Conservation (phyloP, 2,113 vertebrate genomes). For the Odobenus rosmarus region DNA sequence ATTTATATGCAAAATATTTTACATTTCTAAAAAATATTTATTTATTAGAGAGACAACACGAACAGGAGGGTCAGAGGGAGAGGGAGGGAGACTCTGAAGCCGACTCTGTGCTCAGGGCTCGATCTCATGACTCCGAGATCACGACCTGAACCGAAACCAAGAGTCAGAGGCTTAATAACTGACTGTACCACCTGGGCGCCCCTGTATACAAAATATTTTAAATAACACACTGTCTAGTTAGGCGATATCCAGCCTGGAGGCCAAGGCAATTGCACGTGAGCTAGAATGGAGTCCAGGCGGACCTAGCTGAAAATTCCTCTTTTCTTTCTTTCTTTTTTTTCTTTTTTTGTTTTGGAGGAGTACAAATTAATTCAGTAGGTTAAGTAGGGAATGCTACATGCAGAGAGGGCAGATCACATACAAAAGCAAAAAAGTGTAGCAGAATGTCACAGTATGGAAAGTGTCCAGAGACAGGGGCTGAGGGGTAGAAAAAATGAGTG, state of each 20-base stretch:
- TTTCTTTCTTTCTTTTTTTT: background rate
- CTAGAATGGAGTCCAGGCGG: background rate
- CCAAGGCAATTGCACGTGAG: background rate
- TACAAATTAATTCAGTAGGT: background rate
- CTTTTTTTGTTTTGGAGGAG: background rate
- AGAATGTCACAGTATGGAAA: background rate
- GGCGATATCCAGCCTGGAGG: conserved; percentile 47
- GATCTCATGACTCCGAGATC: background rate
- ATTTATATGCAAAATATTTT: conserved; percentile 17
- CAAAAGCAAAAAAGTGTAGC: background rate
- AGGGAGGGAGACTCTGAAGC: background rate
- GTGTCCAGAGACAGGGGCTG: too few relatives aligned
- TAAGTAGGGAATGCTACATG: background rate
- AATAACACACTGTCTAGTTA: conserved; percentile 39
- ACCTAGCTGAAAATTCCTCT: background rate
- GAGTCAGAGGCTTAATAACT: background rate
- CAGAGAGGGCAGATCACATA: background rate
- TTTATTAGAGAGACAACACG: background rate
- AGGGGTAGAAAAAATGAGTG: background rate
- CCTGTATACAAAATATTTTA: conserved; percentile 17
- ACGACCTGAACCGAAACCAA: background rate
- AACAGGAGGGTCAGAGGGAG: background rate
- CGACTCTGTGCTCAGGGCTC: background rate
- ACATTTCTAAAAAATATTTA: background rate
- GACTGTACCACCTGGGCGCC: background rate